Base-by-base conservation (phyloP, 2,797 vertebrate species). In the Poecilia velifera region DNA sequence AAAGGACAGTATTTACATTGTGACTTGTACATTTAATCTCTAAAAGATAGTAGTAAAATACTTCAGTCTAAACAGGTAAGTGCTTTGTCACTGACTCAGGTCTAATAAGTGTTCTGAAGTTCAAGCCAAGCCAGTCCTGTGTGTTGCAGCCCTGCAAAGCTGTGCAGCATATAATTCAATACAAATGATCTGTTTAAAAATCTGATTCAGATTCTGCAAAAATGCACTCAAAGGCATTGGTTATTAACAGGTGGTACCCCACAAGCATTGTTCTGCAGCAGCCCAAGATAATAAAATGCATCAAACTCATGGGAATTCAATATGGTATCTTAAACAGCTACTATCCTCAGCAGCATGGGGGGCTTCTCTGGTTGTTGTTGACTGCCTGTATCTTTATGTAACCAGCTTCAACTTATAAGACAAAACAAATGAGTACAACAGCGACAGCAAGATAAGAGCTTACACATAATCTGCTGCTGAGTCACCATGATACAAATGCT, bases 1-100 rank as follows among this genome's bases (percentile, higher is more conserved):
- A 95, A 95, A 94, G 91, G 95, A 88, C 74, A 85, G 62, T 95
- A 95, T 96, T 94, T 96, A 96, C 94, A 96, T 87, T 80, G 84
- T 93, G 79, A 87, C 82, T 91, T 89, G 90, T 84, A 91, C 82
- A 86, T 91, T 53, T 66, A 84, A 89, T 87, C 85, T 86, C 90
- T 85, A 68, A 91, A 88, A 91, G 82, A 88, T 80, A 87, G 88
- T 92, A 90, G 81, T 92, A 94, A 93, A 94, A 92, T 93, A 93
- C 76, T 91, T 94, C 59, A 83, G 77, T 89, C 86, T 90, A 87
- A 88, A 88, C 80, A 82, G 86, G 70, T 89, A 90, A 92, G 90
- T 91, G 92, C 84, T 91, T 77, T 77, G 49, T 86, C 88, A 78
- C 68, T 75, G 77, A 79, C 39, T 87, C 72, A 64, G 57, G 73